Evolutionary conservation across 2,888 invertebrate species (phyloP).

Genomic region (Scaeva pyrastri): DNA sequence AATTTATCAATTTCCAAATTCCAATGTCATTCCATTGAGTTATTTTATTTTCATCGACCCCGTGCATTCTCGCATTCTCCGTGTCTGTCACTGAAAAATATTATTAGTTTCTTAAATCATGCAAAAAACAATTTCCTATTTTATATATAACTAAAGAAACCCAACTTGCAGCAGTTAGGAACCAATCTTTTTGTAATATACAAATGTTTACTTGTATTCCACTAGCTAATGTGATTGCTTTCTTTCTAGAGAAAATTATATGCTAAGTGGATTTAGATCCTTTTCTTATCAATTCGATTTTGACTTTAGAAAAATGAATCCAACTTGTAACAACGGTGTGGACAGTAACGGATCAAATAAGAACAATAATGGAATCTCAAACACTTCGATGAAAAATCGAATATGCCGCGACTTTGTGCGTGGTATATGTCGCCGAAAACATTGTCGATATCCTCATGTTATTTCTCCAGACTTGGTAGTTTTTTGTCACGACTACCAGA

Average conservation of each 20-base stretch:
- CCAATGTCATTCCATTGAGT: too few species aligned
- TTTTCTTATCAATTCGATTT: not conserved
- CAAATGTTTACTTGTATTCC: not conserved
- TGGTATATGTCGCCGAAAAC: conserved; percentile 85
- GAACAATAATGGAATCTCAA: conserved; percentile 42
- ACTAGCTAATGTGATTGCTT: not conserved
- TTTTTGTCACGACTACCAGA: conserved; percentile 89
- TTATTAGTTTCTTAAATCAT: too few species aligned
- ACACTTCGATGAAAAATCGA: conserved; percentile 71
- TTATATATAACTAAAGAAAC: too few species aligned
- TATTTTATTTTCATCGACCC: too few species aligned
- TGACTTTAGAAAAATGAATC: conserved; percentile 31
- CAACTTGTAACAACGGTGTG: conserved; percentile 20
- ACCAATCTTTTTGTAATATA: not conserved
- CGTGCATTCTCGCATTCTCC: too few species aligned
- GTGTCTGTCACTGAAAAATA: too few species aligned
- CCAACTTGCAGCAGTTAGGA: not conserved
- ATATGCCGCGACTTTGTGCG: conserved; percentile 86
- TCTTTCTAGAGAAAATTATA: not conserved
- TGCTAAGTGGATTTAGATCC: not conserved
- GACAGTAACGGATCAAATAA: conserved; percentile 33
- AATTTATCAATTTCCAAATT: too few species aligned
- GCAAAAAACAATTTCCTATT: too few species aligned
- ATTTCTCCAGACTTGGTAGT: conserved; percentile 79
- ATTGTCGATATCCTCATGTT: conserved; percentile 78